Percentiles rank a stretch among this genome's conserved stretches.
Conservation (phyloP, 1,140 invertebrate species). For the Eumaeus atala region DNA sequence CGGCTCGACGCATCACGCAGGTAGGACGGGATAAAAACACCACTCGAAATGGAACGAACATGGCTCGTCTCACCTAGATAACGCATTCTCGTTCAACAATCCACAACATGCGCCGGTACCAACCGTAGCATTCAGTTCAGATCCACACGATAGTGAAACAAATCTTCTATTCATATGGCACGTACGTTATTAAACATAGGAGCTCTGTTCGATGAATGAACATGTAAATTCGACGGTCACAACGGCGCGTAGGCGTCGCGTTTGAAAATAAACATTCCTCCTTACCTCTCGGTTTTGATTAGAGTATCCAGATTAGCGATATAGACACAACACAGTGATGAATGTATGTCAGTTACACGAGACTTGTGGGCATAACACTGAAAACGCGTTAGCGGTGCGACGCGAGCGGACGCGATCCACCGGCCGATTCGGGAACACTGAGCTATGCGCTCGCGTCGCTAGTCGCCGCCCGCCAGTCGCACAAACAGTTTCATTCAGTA, state of each 20-base stretch:
- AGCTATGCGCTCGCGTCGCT: constrained; percentile 31
- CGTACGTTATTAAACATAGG: constrained; percentile 61
- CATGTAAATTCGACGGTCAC: constrained; percentile 67
- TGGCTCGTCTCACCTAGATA: constrained; percentile 63
- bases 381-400: constrained; percentile 28
- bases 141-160: constrained; percentile 17
- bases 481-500: constrained; percentile 54
- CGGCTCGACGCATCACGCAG: no score
- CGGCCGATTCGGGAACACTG: constrained; percentile 50
- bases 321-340: constrained; percentile 48
- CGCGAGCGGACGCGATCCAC: constrained; percentile 31
- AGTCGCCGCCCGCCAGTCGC: constrained; percentile 53
- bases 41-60: constrained; percentile 64
- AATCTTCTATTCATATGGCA: constrained; percentile 56
- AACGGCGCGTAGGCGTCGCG: constrained; percentile 68
- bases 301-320: constrained; percentile 67
- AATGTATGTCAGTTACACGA: constrained; percentile 45
- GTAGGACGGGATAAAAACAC: constrained; percentile 69
- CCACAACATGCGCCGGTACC: constrained; percentile 23
- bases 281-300: constrained; percentile 69
- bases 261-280: constrained; percentile 66
- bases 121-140: not conserved
- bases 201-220: constrained; percentile 59
- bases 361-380: constrained; percentile 54
- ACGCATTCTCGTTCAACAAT: constrained; percentile 34